Conservation (phyloP, 37 sponge, comb jelly and placozoan genomes). For the Dysidea cf. avara region DNA sequence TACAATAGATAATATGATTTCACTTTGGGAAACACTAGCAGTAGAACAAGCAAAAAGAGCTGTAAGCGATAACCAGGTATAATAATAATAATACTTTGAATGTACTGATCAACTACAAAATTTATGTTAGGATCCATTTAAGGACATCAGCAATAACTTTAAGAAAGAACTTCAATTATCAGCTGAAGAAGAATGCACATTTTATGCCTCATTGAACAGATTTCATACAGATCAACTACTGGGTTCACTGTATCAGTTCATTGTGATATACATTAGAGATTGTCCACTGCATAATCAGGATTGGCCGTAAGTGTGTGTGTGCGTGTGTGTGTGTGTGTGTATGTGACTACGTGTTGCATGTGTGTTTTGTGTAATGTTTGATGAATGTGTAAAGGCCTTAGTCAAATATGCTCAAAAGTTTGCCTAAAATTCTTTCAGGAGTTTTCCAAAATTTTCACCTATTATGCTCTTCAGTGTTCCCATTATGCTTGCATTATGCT, state of each 20-base stretch:
- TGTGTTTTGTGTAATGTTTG: too few species aligned
- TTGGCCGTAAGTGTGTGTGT: conserved; percentile 28
- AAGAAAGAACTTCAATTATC: not conserved
- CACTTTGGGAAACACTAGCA: conserved; percentile 68
- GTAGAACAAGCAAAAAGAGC: conserved; percentile 39
- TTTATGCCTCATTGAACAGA: not conserved
- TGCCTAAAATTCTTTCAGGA: too few species aligned
- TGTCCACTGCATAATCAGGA: conserved; percentile 1
- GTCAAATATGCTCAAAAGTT: too few species aligned
- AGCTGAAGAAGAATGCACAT: not conserved
- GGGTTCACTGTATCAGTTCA: conserved; percentile 53
- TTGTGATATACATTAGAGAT: conserved; percentile 21
- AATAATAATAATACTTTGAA: conserved; percentile 10
- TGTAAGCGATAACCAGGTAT: conserved; percentile 35
- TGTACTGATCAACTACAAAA: too few species aligned
- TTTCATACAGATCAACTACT: conserved; percentile 27
- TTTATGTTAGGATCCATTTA: not conserved
- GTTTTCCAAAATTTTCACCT: too few species aligned
- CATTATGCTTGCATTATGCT: too few species aligned
- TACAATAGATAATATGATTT: conserved; percentile 41
- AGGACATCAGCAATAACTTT: not conserved
- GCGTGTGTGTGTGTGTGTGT: too few species aligned
- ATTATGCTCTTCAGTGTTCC: too few species aligned
- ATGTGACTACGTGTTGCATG: too few species aligned
- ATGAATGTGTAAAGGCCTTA: too few species aligned